Evolutionary conservation across 2,888 invertebrate species (phyloP).

Genomic region (Acleris emargana): DNA sequence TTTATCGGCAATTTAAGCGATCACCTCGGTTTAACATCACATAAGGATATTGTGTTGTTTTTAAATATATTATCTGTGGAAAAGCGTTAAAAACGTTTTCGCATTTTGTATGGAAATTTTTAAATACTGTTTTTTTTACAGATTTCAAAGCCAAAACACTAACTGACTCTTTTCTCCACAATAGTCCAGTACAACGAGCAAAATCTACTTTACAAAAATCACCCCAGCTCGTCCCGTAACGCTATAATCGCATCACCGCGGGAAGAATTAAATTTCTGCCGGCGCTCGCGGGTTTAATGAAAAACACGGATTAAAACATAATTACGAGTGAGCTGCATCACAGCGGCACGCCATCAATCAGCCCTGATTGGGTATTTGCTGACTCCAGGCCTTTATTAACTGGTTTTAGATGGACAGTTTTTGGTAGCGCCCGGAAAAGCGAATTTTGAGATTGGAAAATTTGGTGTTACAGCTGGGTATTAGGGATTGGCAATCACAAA

Average conservation of each 20-base stretch:
- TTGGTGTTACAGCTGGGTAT: too few species aligned
- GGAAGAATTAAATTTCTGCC: slow-evolving; percentile 37
- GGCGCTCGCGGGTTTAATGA: slow-evolving; percentile 38
- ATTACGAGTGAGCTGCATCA: slow-evolving; percentile 40
- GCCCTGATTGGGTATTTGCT: slow-evolving; percentile 20
- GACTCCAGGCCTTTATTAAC: slow-evolving; percentile 3
- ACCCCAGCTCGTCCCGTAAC: neutral
- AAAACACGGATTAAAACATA: slow-evolving; percentile 44
- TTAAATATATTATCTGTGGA: too few species aligned
- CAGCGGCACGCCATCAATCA: slow-evolving; percentile 47
- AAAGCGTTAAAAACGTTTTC: too few species aligned
- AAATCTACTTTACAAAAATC: neutral
- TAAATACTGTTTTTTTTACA: too few species aligned
- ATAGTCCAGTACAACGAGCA: neutral
- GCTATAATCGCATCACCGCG: slow-evolving; percentile 22
- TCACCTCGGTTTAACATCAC: too few species aligned
- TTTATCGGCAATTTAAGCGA: too few species aligned
- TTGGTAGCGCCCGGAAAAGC: neutral
- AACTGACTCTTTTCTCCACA: neutral
- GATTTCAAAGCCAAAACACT: neutral
- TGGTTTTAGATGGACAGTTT: neutral
- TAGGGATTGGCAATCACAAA: too few species aligned
- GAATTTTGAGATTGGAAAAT: too few species aligned
- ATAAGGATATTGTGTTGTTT: too few species aligned
- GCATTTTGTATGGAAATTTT: too few species aligned